Evolutionary conservation across 1,140 invertebrate genomes (phyloP).

Genomic region (Drosophila eugracilis): DNA sequence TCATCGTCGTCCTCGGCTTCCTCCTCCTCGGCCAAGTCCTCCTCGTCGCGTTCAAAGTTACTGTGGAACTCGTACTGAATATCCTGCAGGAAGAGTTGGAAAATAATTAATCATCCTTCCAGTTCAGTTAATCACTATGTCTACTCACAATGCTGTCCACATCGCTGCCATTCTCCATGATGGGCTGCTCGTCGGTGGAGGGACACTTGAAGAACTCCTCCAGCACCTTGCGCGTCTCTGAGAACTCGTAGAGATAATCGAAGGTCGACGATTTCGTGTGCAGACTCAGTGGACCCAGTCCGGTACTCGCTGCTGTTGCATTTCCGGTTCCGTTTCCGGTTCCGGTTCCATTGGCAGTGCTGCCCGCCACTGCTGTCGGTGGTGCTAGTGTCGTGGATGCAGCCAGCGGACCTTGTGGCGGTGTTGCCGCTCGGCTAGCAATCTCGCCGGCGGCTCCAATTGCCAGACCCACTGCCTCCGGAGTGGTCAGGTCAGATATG

Average conservation of each 20-base stretch:
- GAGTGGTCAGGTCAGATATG: slow-evolving; percentile 81
- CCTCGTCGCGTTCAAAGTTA: slow-evolving; percentile 78
- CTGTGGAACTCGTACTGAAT: slow-evolving; percentile 84
- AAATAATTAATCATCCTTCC: not conserved
- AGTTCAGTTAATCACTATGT: no score
- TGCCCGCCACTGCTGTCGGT: slow-evolving; percentile 25
- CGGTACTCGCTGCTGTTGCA: slow-evolving; percentile 11
- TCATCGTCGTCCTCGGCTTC: slow-evolving; percentile 59
- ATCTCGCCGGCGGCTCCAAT: slow-evolving; percentile 39
- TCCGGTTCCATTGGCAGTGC: not conserved
- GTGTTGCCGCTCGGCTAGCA: slow-evolving; percentile 26
- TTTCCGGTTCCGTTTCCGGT: not conserved
- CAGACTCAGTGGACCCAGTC: slow-evolving; percentile 67
- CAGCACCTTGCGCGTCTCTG: slow-evolving; percentile 95
- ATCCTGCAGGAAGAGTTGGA: slow-evolving; percentile 49
- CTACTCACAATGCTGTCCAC: slow-evolving; percentile 82
- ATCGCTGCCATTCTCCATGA: slow-evolving; percentile 83
- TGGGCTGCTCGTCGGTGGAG: slow-evolving; percentile 87
- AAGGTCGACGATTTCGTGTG: slow-evolving; percentile 88
- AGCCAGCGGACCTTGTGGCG: not conserved
- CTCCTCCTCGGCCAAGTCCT: slow-evolving; percentile 71
- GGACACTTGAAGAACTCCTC: slow-evolving; percentile 96
- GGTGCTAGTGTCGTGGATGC: slow-evolving; percentile 18
- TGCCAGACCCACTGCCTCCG: slow-evolving; percentile 56
- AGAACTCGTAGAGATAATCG: slow-evolving; percentile 95